Evolutionary conservation across 2,888 invertebrate species (phyloP).

Genomic region (Chloroclysta siterata): DNA sequence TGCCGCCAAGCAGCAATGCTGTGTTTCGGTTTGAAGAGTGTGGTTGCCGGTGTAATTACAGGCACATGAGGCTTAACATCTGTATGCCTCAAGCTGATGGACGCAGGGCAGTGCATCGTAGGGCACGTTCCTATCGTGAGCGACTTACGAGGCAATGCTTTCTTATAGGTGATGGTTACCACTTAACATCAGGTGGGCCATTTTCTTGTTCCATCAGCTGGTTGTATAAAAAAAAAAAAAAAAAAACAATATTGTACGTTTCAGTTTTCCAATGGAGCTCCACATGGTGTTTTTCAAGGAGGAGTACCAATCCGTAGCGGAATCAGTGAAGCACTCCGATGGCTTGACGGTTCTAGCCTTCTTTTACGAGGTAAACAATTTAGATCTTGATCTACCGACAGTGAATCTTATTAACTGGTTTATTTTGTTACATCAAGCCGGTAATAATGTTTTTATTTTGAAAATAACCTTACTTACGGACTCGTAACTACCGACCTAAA

Average conservation of each 20-base stretch:
- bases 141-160: too few species aligned
- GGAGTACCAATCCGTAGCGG: constrained; percentile 84
- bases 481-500: neutral
- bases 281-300: constrained; percentile 91
- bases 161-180: too few species aligned
- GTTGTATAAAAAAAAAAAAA: too few species aligned
- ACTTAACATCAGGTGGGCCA: too few species aligned
- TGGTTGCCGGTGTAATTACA: too few species aligned
- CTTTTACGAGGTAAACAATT: constrained; percentile 88
- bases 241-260: constrained; percentile 48
- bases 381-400: constrained; percentile 27
- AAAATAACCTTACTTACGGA: constrained; percentile 5
- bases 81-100: too few species aligned
- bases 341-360: constrained; percentile 92
- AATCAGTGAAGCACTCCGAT: constrained; percentile 88
- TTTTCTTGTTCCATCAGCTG: too few species aligned
- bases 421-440: neutral
- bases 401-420: constrained; percentile 8
- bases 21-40: too few species aligned
- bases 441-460: constrained; percentile 3
- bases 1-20: too few species aligned
- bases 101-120: too few species aligned
- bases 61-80: too few species aligned
- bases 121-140: too few species aligned
- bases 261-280: constrained; percentile 89